These are phyloP conservation scores for Marmota flaviventris DNA, from an alignment of 2,113 vertebrate species.

Conservation along the genomic window DNA sequence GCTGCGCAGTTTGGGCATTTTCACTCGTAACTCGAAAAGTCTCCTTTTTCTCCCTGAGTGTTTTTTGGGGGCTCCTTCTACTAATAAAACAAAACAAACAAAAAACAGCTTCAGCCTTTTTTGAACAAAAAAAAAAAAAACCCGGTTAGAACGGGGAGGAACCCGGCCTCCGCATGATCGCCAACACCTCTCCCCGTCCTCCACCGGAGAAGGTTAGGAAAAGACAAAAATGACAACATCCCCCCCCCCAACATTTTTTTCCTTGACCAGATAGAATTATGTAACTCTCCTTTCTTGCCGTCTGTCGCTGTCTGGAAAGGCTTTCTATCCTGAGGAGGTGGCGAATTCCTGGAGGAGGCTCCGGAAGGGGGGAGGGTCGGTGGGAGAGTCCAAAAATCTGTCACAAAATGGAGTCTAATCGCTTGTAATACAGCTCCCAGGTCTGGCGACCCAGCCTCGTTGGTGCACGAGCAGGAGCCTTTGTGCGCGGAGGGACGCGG, in stretches of 20 bases:
- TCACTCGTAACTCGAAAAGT: conserved; percentile 4
- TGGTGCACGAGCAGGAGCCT: neutral
- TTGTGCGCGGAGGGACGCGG: neutral
- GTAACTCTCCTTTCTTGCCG: conserved; percentile 76
- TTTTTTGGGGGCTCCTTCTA: neutral
- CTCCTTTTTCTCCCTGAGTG: neutral
- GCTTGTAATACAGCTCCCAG: conserved; percentile 65
- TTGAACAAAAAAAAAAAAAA: neutral
- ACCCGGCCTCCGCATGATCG: neutral
- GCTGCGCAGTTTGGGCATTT: neutral
- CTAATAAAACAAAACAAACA: neutral
- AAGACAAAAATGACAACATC: neutral
- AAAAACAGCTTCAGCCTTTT: neutral
- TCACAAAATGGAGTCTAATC: conserved; percentile 82
- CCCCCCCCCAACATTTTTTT: conserved; percentile 9
- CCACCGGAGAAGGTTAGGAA: neutral
- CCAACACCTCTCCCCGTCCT: neutral
- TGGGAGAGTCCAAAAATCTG: conserved; percentile 81
- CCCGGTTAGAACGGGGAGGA: neutral
- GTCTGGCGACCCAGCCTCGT: conserved; percentile 46
- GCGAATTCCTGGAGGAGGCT: conserved; percentile 81
- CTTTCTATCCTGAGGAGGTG: conserved; percentile 80
- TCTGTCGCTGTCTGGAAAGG: conserved; percentile 77
- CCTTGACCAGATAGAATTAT: conserved; percentile 73
- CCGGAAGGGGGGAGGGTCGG: conserved; percentile 71